Evolutionary conservation across 2,113 vertebrate genomes (phyloP).

Genomic region (Lepidothrix coronata): DNA sequence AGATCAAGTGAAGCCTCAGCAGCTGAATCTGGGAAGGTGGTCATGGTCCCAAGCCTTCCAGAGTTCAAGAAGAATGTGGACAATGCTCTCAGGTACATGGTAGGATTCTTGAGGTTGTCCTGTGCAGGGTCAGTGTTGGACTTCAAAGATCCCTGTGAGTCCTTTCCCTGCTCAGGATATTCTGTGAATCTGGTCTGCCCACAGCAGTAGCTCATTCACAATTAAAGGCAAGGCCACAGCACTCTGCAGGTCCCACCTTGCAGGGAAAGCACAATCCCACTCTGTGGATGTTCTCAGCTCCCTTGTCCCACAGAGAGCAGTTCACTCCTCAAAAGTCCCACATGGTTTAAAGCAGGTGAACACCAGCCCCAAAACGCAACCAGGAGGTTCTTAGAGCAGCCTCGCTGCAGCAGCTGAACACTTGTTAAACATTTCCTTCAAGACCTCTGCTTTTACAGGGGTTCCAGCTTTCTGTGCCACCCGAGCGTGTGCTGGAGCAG

Average conservation of each 20-base stretch:
- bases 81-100: not conserved
- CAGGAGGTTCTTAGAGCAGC: not conserved
- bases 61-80: not conserved
- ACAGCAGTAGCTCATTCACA: not conserved
- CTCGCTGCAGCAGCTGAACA: not conserved
- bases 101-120: not conserved
- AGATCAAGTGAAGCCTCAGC: not conserved
- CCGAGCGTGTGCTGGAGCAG: not conserved
- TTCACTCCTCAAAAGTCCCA: not conserved
- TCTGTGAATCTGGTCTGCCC: not conserved
- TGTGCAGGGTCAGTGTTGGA: not conserved
- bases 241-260: not conserved
- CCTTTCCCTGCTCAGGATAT: not conserved
- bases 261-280: not conserved
- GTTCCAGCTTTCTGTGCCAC: not conserved
- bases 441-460: not conserved
- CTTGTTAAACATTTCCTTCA: not conserved
- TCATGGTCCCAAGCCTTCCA: not conserved
- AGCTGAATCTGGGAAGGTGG: not conserved
- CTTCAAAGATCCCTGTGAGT: not conserved
- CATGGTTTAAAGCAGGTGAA: rapidly evolving
- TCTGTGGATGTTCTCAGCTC: not conserved
- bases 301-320: not conserved
- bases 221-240: not conserved
- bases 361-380: not conserved